Percentiles rank a stretch among this genome's conserved stretches.
Evolutionary conservation across 92 coral and sea anemone species (phyloP).

Genomic region (Epizoanthus ramosus): DNA sequence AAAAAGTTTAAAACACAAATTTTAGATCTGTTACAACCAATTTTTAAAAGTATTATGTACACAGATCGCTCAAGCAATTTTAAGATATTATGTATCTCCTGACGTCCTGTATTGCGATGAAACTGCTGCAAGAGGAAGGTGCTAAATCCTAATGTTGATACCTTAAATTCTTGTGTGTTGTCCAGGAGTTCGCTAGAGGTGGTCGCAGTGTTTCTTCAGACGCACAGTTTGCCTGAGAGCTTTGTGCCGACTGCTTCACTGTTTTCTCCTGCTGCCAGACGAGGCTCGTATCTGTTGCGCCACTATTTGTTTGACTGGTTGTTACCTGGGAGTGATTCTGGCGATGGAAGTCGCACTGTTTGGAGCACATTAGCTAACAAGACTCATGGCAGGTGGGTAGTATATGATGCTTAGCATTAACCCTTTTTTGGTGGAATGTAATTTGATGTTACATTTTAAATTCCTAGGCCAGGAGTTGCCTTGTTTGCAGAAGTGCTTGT

Average conservation of each 20-base stretch:
- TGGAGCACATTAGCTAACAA: constrained; percentile 38
- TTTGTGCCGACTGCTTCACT: constrained; percentile 56
- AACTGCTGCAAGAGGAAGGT: neutral
- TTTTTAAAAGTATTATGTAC: too few relatives aligned
- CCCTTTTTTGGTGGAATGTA: neutral
- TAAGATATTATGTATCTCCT: too few relatives aligned
- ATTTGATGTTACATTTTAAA: neutral
- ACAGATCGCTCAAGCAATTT: too few relatives aligned
- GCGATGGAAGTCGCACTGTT: constrained; percentile 31
- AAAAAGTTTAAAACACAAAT: too few relatives aligned
- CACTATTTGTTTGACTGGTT: constrained; percentile 86
- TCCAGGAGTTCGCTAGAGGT: constrained; percentile 77
- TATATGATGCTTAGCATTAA: neutral
- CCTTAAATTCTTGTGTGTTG: neutral
- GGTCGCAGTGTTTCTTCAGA: constrained; percentile 69
- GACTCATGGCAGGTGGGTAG: constrained; percentile 52
- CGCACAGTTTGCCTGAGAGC: constrained; percentile 78
- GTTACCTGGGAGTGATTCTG: constrained; percentile 59
- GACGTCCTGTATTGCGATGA: neutral
- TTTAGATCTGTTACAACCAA: too few relatives aligned
- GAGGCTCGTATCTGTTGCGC: constrained; percentile 74
- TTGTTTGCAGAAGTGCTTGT: constrained; percentile 63
- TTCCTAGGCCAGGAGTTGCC: constrained; percentile 16
- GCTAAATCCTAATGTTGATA: neutral
- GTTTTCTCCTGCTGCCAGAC: constrained; percentile 38